Conservation (phyloP, 2,113 vertebrate species). For the Muntiacus reevesi region DNA sequence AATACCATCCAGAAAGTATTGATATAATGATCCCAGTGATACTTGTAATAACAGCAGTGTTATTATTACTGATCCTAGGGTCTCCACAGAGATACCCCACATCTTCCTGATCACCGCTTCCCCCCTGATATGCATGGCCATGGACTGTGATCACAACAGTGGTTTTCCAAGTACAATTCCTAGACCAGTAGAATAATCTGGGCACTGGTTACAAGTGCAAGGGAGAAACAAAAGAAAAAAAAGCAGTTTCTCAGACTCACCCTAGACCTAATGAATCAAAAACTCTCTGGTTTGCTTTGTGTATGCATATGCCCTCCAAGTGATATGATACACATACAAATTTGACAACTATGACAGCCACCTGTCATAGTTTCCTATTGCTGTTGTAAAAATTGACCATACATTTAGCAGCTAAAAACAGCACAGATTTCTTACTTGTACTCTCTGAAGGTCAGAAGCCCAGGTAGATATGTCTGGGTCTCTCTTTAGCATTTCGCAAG, state of each 20-base stretch:
- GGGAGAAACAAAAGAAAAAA: neutral
- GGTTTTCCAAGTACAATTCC: neutral
- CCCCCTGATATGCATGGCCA: fast-evolving
- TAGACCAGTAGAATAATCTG: neutral
- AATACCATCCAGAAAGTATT: neutral
- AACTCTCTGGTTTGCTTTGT: neutral
- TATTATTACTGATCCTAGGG: neutral
- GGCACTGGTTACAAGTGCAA: neutral
- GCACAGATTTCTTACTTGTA: neutral
- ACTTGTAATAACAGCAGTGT: neutral
- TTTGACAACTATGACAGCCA: neutral
- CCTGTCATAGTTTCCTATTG: neutral
- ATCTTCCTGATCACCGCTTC: neutral
- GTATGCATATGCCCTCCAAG: neutral
- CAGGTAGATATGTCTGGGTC: neutral
- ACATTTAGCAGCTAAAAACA: neutral
- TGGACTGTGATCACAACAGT: neutral
- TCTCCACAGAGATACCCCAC: neutral
- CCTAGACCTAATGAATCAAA: neutral
- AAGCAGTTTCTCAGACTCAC: neutral
- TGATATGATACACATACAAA: neutral
- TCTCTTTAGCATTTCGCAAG: neutral
- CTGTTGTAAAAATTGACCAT: neutral
- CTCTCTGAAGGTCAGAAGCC: neutral
- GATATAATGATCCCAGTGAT: neutral